Conservation (phyloP, 2,113 vertebrate genomes). For the Condylura cristata region DNA sequence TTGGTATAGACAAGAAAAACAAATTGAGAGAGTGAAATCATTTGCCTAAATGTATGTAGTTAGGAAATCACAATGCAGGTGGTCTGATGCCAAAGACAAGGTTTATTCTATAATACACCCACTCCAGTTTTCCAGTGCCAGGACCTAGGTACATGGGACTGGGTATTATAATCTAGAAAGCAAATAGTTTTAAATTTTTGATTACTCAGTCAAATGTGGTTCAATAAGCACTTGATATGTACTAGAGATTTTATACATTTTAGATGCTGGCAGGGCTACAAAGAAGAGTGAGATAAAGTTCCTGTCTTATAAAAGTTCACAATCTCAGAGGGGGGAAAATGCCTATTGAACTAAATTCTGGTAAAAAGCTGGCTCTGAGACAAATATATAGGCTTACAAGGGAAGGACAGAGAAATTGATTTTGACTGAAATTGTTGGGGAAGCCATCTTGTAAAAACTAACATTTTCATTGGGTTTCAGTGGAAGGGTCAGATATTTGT, state of each 20-base stretch:
- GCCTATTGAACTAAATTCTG: background rate
- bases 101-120: background rate
- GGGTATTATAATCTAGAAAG: background rate
- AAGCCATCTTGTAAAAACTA: background rate
- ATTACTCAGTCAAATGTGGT: background rate
- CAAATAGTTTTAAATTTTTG: slow-evolving; percentile 15
- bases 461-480: slow-evolving; percentile 19
- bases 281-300: slow-evolving; percentile 5
- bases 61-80: background rate
- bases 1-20: slow-evolving; percentile 35
- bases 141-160: background rate
- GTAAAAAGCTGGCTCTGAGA: background rate
- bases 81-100: background rate
- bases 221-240: slow-evolving; percentile 5
- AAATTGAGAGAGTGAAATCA: background rate
- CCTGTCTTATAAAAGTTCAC: background rate
- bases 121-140: background rate
- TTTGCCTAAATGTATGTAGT: background rate
- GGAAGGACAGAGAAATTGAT: background rate
- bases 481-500: slow-evolving; percentile 25
- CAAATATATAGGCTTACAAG: background rate
- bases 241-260: background rate
- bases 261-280: background rate
- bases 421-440: slow-evolving; percentile 12
- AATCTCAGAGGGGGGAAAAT: background rate